phyloP scores from a whole-genome alignment of 1,140 invertebrate genomes.

The Dufourea novaeangliae region DNA sequence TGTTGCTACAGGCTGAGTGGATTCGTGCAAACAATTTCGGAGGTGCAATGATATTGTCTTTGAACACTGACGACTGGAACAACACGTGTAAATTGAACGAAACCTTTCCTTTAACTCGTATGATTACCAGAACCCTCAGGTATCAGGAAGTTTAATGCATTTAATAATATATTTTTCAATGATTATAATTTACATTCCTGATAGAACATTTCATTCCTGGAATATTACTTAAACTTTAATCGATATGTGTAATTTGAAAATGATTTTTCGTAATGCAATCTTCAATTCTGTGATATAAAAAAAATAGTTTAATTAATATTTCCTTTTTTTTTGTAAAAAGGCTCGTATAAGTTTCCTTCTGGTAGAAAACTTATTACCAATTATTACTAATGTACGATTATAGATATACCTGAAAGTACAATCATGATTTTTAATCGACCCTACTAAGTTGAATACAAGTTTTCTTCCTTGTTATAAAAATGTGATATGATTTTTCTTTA shows the following conservation, averaged over 20 bases:
- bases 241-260: not conserved
- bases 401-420: constrained; percentile 24
- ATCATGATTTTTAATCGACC: constrained; percentile 20
- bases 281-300: not conserved
- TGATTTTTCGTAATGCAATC: not conserved
- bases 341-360: not conserved
- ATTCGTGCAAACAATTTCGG: constrained; percentile 84
- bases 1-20: constrained; percentile 82
- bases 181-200: constrained; percentile 24
- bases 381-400: not conserved
- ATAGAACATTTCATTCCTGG: not conserved
- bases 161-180: not conserved
- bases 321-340: not conserved
- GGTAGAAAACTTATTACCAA: not conserved
- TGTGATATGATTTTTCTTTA: not conserved
- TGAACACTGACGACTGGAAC: constrained; percentile 88
- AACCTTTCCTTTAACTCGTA: constrained; percentile 74
- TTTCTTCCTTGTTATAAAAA: constrained; percentile 16
- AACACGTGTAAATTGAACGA: constrained; percentile 74
- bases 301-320: not conserved
- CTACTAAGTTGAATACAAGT: not conserved
- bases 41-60: constrained; percentile 89
- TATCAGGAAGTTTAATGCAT: constrained; percentile 10
- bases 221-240: not conserved
- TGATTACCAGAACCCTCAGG: constrained; percentile 43